These are phyloP conservation scores for Eupsilia transversa DNA, from an alignment of 2,888 invertebrate species.

Conservation along the genomic window DNA sequence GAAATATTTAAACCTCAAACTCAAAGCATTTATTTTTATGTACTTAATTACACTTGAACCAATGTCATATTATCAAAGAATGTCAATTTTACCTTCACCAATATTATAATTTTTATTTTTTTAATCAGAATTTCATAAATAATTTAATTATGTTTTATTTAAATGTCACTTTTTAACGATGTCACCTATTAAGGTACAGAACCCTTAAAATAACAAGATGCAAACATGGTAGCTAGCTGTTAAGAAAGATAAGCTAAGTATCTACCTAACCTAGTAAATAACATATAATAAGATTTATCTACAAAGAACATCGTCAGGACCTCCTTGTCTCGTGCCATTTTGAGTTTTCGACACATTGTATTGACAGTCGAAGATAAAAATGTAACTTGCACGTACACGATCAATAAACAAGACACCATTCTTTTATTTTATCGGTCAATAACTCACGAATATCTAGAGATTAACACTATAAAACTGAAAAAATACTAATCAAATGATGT, in stretches of 20 bases:
- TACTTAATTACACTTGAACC: no score
- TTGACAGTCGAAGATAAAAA: slow-evolving; percentile 24
- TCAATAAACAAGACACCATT: slow-evolving; percentile 20
- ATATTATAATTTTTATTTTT: no score
- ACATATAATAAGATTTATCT: slow-evolving; percentile 1
- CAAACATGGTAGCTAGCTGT: not conserved
- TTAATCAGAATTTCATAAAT: no score
- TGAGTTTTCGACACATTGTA: not conserved
- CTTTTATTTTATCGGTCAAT: slow-evolving; percentile 25
- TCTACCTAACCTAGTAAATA: not conserved
- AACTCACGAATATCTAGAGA: slow-evolving; percentile 1
- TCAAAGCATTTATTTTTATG: no score
- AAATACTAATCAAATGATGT: not conserved
- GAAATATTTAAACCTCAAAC: no score
- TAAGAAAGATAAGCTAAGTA: not conserved
- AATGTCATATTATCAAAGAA: no score
- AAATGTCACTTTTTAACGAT: no score
- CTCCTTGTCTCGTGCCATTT: not conserved
- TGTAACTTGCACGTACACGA: not conserved
- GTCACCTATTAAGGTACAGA: no score
- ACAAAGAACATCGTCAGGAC: not conserved
- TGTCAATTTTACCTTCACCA: no score
- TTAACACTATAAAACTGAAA: not conserved
- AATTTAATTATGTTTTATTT: no score
- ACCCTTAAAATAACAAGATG: slow-evolving; percentile 12